These are phyloP conservation scores for Eclectus roratus DNA, from an alignment of 2,113 vertebrate species.

Conservation along the genomic window DNA sequence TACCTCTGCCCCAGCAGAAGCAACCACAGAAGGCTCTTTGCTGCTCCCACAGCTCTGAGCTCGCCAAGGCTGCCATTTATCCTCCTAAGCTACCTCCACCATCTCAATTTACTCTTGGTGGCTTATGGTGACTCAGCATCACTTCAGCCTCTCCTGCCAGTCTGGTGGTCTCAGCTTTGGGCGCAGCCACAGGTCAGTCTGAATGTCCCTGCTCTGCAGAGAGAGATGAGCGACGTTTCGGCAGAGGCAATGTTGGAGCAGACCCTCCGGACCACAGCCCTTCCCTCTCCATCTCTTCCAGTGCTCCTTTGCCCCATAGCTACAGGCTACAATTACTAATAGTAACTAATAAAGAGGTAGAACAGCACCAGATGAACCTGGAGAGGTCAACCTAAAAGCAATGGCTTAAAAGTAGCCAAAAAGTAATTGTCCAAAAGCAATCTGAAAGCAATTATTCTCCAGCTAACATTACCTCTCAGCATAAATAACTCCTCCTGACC, in stretches of 20 bases:
- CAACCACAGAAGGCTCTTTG: not conserved
- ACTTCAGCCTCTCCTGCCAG: not conserved
- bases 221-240: fast-evolving
- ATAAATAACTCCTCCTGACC: conserved; percentile 1
- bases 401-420: not conserved
- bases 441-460: conserved; percentile 46
- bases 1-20: not conserved
- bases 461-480: not conserved
- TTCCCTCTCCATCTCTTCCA: not conserved
- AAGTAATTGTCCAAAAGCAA: not conserved
- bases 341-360: conserved; percentile 3
- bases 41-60: not conserved
- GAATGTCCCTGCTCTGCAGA: fast-evolving
- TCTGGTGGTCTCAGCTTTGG: not conserved
- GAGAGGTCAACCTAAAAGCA: conserved; percentile 37
- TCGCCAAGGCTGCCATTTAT: not conserved
- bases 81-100: not conserved
- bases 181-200: not conserved
- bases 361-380: not conserved
- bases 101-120: not conserved
- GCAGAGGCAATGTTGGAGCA: not conserved
- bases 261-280: not conserved
- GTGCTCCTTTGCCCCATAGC: not conserved
- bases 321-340: conserved; percentile 15
- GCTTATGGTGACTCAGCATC: not conserved